Evolutionary conservation across 2,888 invertebrate genomes (phyloP), one percentile per base, ranked within the genome.

Genomic region (Glaucopsyche alexis): DNA sequence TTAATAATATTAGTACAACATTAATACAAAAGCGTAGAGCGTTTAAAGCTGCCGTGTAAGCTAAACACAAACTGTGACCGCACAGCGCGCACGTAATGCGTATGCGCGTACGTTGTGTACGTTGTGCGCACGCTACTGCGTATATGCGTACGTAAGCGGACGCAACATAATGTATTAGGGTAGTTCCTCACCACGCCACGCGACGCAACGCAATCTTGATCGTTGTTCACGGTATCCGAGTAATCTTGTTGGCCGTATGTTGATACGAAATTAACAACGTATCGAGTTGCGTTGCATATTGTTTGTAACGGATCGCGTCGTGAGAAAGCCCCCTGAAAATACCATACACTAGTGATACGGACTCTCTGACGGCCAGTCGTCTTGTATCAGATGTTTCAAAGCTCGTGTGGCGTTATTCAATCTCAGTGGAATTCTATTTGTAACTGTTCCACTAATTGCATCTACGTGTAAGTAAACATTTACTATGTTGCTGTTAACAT

Each of bases 321-420:
- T 80, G 80, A 79, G 79, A 80, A 78, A 79, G 76, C 77, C 77
- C 80, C 80, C 80, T 80, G 80, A 81, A 81, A 80, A 78, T 77
- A 79, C 77, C 76, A 78, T 75, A 78, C 74, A 75, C 76, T 76
- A 73, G 77, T 77, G 76, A 75, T 75, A 74, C 74, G 65, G 19
- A 14, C 38, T 40, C 38, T 65, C 16, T 49, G 72, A 49, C 72
- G 49, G 65, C 16, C 66, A 16, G 66, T 16, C 29, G 69, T 0
- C 69, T 45, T 38, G 14, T 29, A 14, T 69, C 45, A 8, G 7
- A 29, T 45, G 7, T 69, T 29, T 38, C 60, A 5, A 69, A 69
- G 49, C 69, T 47, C 49, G 29, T 69, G 29, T 69, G 65, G 40
- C 65, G 16, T 16, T 16, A 66, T 42, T 66, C 66, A 66, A 7